Conservation (phyloP, 2,113 vertebrate species). For the Macquaria ambigua region DNA sequence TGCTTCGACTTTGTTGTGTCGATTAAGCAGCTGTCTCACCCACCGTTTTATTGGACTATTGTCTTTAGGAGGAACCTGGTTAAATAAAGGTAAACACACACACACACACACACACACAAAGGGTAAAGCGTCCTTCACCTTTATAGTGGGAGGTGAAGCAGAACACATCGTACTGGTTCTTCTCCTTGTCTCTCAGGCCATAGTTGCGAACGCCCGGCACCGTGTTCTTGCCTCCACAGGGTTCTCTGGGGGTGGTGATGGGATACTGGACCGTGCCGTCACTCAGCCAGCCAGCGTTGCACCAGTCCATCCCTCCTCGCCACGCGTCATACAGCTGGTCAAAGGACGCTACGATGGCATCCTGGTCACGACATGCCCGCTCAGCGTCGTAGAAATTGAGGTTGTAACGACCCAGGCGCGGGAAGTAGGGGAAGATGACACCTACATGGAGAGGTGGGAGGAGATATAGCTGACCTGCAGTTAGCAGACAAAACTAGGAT, state of each 20-base stretch:
- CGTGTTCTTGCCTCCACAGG: constrained; percentile 93
- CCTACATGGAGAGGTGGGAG: constrained; percentile 78
- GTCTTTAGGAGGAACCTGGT: neutral
- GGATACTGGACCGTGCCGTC: constrained; percentile 96
- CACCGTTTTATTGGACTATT: neutral
- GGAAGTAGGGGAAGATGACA: constrained; percentile 93
- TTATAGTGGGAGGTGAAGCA: constrained; percentile 96
- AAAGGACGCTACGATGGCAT: constrained; percentile 91
- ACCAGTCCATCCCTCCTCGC: constrained; percentile 95
- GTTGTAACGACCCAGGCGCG: constrained; percentile 93
- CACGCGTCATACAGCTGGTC: constrained; percentile 95
- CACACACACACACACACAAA: neutral
- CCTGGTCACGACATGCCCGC: constrained; percentile 90
- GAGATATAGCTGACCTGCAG: neutral
- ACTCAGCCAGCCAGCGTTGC: constrained; percentile 96
- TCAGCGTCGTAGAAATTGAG: constrained; percentile 93
- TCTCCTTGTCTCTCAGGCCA: constrained; percentile 93
- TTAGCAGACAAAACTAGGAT: neutral
- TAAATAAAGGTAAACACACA: neutral
- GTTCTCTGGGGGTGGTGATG: constrained; percentile 92
- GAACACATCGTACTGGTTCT: constrained; percentile 95
- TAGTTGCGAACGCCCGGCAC: constrained; percentile 94
- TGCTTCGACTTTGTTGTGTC: too few species aligned
- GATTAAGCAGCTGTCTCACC: too few species aligned
- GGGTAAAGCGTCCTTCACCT: constrained; percentile 81